Percentiles rank a stretch among this genome's conserved stretches.
Conservation (phyloP, 2,888 invertebrate genomes). For the Archips xylosteana region DNA sequence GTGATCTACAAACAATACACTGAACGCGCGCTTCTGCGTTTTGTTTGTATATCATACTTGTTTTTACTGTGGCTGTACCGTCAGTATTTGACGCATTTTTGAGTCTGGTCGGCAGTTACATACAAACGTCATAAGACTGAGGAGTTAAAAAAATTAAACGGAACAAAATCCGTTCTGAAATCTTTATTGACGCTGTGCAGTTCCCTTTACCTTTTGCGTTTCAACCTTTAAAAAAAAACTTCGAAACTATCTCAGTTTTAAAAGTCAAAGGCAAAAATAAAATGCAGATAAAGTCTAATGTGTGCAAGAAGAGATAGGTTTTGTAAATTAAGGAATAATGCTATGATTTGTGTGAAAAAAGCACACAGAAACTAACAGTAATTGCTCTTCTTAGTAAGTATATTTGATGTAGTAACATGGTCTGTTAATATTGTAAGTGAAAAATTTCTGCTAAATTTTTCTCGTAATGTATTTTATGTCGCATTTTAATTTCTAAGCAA, state of each 20-base stretch:
- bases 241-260: constrained; percentile 16
- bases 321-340: no score
- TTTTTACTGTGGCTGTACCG: background rate
- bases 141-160: constrained; percentile 73
- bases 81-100: constrained; percentile 4
- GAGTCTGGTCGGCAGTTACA: constrained; percentile 52
- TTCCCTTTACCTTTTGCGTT: constrained; percentile 6
- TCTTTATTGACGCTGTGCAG: constrained; percentile 49
- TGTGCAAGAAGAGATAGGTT: background rate
- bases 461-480: no score
- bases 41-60: background rate
- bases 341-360: background rate
- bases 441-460: no score
- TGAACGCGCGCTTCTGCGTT: background rate
- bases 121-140: constrained; percentile 82
- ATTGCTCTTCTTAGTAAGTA: background rate
- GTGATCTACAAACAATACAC: no score
- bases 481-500: no score
- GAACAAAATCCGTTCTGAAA: constrained; percentile 54
- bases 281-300: background rate
- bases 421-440: no score
- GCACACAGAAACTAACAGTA: background rate
- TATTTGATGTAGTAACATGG: no score
- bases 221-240: background rate
- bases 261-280: constrained; percentile 4